These are phyloP conservation scores for Microdon myrmicae DNA, from an alignment of 2,888 invertebrate genomes.

Conservation along the genomic window DNA sequence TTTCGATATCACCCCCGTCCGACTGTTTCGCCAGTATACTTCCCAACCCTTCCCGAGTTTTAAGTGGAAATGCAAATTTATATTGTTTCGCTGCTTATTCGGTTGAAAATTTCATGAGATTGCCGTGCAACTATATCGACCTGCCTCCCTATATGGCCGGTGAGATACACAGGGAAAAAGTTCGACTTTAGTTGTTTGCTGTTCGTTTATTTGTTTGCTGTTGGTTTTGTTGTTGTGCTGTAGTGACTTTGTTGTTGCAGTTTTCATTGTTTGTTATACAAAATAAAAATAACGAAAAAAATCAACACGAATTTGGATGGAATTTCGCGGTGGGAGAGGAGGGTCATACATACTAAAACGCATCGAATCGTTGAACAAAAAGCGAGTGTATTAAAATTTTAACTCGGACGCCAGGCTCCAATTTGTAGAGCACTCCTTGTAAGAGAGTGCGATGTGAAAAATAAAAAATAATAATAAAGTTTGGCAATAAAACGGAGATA, in stretches of 20 bases:
- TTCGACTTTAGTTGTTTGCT: too few relatives aligned
- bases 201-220: conserved; percentile 9
- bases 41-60: conserved; percentile 26
- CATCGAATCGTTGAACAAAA: too few relatives aligned
- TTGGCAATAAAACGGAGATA: conserved; percentile 50
- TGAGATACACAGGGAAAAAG: conserved; percentile 24
- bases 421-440: conserved; percentile 13
- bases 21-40: background rate
- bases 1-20: background rate
- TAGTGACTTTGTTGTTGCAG: conserved; percentile 1
- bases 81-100: conserved; percentile 64
- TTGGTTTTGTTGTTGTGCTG: background rate
- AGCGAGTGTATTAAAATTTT: conserved; percentile 39
- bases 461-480: conserved; percentile 46
- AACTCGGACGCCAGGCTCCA: conserved; percentile 6
- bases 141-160: conserved; percentile 26
- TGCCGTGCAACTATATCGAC: conserved; percentile 15
- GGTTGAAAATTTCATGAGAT: conserved; percentile 53
- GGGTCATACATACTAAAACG: conserved; percentile 17
- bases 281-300: too few relatives aligned
- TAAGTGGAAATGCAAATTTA: conserved; percentile 60
- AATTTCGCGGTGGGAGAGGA: conserved; percentile 38
- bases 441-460: conserved; percentile 36
- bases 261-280: conserved; percentile 32
- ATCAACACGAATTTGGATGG: conserved; percentile 47